These are phyloP conservation scores for Rapana venosa DNA, from an alignment of 2,888 invertebrate species.

Conservation along the genomic window DNA sequence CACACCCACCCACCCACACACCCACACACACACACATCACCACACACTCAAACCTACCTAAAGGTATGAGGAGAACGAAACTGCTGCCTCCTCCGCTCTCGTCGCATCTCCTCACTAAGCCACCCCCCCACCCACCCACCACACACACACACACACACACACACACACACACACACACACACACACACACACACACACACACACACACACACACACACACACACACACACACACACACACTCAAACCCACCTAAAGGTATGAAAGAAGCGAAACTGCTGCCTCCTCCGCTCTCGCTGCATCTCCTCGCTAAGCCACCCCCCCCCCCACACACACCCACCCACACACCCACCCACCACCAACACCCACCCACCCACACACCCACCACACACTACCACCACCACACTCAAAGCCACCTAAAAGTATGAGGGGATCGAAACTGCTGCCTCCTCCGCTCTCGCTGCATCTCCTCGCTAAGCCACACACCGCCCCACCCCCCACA, in stretches of 20 bases:
- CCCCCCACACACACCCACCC: not conserved
- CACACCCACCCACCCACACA: not conserved
- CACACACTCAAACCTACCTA: too few relatives aligned
- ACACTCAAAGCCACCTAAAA: too few relatives aligned
- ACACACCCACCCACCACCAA: not conserved
- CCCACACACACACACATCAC: not conserved
- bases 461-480: not conserved
- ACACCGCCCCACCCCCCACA: not conserved
- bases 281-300: slow-evolving; percentile 53
- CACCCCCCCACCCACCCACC: not conserved
- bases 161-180: not conserved
- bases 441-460: too few relatives aligned
- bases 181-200: not conserved
- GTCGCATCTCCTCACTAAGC: too few relatives aligned
- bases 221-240: not conserved
- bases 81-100: too few relatives aligned
- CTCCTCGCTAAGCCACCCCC: slow-evolving; percentile 51
- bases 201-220: not conserved
- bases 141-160: slow-evolving; percentile 10
- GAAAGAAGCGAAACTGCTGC: slow-evolving; percentile 40
- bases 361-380: not conserved
- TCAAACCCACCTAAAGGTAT: slow-evolving; percentile 12
- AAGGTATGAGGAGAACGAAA: too few relatives aligned
- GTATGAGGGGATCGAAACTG: too few relatives aligned
- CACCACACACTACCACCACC: not conserved